phyloP scores from a whole-genome alignment of 2,888 invertebrate species.

The Bursaphelenchus okinawaensis region DNA sequence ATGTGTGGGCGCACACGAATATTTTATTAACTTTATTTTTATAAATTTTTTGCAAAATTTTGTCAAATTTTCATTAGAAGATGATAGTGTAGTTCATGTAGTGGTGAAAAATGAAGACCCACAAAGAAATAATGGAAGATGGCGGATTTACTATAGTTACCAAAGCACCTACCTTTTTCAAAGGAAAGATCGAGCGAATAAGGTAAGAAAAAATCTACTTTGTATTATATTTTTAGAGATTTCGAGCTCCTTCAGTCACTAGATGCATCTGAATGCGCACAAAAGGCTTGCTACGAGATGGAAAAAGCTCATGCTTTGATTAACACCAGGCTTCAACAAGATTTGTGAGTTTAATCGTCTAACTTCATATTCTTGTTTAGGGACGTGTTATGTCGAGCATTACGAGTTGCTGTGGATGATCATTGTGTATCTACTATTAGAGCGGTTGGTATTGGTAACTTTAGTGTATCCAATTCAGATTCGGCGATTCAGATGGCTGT shows the following conservation, averaged over 20 bases:
- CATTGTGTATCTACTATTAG: background rate
- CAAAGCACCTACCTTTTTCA: background rate
- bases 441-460: constrained; percentile 12
- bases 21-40: no score
- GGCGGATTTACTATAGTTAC: background rate
- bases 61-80: no score
- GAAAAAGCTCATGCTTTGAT: background rate
- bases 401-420: background rate
- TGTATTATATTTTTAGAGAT: background rate
- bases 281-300: background rate
- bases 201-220: no score
- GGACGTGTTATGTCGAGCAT: no score
- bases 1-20: no score
- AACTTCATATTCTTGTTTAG: background rate
- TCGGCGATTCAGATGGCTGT: constrained; percentile 15
- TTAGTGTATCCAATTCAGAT: background rate
- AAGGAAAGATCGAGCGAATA: background rate
- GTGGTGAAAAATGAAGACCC: background rate
- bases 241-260: background rate
- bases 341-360: background rate
- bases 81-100: no score
- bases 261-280: background rate
- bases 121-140: background rate
- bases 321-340: background rate
- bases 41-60: no score